Percentiles rank a stretch among this genome's conserved stretches.
Conservation (phyloP, 2,888 invertebrate genomes). For the Eutolmus rufibarbis region DNA sequence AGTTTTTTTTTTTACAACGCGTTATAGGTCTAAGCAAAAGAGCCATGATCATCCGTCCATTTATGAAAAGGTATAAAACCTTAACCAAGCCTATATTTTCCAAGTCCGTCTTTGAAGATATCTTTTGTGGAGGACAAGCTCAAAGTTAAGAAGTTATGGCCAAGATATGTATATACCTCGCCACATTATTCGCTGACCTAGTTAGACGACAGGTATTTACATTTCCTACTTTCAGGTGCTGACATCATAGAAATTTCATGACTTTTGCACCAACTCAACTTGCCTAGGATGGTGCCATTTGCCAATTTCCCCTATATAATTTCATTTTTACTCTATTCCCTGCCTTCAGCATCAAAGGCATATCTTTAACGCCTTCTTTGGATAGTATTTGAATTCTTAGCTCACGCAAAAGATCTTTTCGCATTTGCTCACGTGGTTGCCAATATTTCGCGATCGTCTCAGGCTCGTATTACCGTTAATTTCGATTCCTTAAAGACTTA, state of each 20-base stretch:
- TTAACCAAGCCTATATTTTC: neutral
- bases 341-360: neutral
- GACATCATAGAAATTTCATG: neutral
- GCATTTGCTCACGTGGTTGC: neutral
- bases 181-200: neutral
- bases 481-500: neutral
- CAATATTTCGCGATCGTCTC: neutral
- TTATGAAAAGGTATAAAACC: neutral
- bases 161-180: neutral
- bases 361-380: neutral
- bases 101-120: neutral
- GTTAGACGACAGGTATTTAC: neutral
- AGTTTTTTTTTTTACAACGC: neutral
- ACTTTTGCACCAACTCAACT: neutral
- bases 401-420: neutral
- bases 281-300: neutral
- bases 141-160: neutral
- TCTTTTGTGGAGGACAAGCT: neutral
- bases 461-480: slow-evolving; percentile 18
- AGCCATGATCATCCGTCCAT: neutral
- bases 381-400: neutral
- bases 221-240: neutral
- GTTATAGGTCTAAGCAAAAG: neutral
- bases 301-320: neutral
- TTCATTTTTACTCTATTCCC: neutral